phyloP scores from a whole-genome alignment of 2,113 vertebrate species.

The Hepsetus odoe region DNA sequence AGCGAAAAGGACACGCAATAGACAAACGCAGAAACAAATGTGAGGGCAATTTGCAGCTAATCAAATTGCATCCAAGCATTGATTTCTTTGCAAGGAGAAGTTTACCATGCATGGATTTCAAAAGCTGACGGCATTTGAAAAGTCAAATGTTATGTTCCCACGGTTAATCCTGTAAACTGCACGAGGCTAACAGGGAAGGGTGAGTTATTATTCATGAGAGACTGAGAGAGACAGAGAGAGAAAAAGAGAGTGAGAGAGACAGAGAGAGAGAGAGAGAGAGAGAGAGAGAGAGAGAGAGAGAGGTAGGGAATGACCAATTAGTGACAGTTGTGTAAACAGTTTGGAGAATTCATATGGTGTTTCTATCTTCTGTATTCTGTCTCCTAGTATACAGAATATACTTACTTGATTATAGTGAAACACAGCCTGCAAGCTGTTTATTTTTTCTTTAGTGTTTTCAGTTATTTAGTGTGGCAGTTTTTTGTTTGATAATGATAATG shows the following conservation, averaged over 20 bases:
- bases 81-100: slow-evolving; percentile 85
- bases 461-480: neutral
- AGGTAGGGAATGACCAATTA: slow-evolving; percentile 25
- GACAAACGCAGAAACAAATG: slow-evolving; percentile 94
- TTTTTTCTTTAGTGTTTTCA: too few relatives aligned
- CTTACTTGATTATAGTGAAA: neutral
- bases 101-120: slow-evolving; percentile 86
- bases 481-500: too few relatives aligned
- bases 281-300: slow-evolving; percentile 33
- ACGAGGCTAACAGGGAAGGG: slow-evolving; percentile 5
- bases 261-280: slow-evolving; percentile 23
- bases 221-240: too few relatives aligned
- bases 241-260: neutral
- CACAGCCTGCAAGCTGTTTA: neutral
- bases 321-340: slow-evolving; percentile 5
- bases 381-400: neutral
- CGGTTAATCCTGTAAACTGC: slow-evolving; percentile 59
- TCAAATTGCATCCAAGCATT: slow-evolving; percentile 90
- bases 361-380: neutral
- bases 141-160: slow-evolving; percentile 78
- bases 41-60: slow-evolving; percentile 93
- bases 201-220: slow-evolving; percentile 52
- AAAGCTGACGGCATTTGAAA: slow-evolving; percentile 84
- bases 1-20: slow-evolving; percentile 94
- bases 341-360: neutral